Conservation (phyloP, 2,888 invertebrate genomes). For the Prenolepis imparis region DNA sequence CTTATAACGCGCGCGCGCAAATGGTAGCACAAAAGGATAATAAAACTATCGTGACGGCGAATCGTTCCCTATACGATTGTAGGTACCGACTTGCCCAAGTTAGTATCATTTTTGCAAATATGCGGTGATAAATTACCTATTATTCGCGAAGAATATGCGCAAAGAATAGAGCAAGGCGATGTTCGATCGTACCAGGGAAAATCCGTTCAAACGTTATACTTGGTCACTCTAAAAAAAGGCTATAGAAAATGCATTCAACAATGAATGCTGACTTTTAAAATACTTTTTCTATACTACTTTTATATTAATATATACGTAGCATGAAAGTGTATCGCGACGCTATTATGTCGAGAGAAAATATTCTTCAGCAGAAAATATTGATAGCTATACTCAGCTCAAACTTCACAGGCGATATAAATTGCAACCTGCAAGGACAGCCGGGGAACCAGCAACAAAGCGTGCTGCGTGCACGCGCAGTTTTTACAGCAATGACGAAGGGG, state of each 20-base stretch:
- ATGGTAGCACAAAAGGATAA: conserved; percentile 49
- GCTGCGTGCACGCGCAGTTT: not conserved
- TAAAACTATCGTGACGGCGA: conserved; percentile 71
- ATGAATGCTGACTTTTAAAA: not conserved
- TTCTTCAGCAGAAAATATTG: not conserved
- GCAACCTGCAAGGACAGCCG: conserved; percentile 11
- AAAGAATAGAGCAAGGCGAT: not conserved
- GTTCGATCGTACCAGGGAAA: not conserved
- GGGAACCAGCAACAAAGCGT: conserved; percentile 26
- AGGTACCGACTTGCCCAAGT: not conserved
- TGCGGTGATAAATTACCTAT: conserved; percentile 31
- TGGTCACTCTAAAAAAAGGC: not conserved
- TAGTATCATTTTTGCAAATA: conserved; percentile 39
- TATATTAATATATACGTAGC: not conserved
- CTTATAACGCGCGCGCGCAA: not conserved
- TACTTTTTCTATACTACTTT: not conserved
- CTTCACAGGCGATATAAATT: not conserved
- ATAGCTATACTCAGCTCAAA: not conserved
- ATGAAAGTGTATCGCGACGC: not conserved
- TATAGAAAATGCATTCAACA: not conserved
- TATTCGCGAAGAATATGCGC: conserved; percentile 12
- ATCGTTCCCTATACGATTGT: conserved; percentile 56
- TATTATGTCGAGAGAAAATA: not conserved
- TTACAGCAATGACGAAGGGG: conserved; percentile 12
- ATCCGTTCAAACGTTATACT: not conserved